These are phyloP conservation scores for Chelon labrosus DNA, from an alignment of 2,797 vertebrate species.

Conservation along the genomic window DNA sequence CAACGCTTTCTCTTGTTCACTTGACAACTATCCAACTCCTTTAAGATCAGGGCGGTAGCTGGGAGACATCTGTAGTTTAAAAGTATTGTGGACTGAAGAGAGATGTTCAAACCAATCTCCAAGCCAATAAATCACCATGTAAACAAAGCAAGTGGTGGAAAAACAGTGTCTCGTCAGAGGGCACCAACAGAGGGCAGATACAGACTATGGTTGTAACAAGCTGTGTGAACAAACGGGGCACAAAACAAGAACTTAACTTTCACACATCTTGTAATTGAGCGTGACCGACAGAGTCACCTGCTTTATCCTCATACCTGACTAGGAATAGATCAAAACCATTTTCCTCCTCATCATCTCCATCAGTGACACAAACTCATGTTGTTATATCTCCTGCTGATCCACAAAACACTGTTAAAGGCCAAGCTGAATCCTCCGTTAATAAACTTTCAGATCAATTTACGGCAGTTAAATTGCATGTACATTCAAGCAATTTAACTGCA, in stretches of 20 bases:
- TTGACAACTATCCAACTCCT: conserved; percentile 3
- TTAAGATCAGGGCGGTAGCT: not conserved
- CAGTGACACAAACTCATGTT: conserved; percentile 6
- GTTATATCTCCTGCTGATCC: conserved; percentile 11
- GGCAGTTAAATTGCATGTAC: not conserved
- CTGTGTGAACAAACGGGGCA: conserved; percentile 34
- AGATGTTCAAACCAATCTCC: conserved; percentile 40
- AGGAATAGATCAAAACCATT: conserved; percentile 14
- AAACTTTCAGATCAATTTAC: not conserved
- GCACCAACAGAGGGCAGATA: conserved; percentile 42
- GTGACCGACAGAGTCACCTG: conserved; percentile 33
- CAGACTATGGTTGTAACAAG: conserved; percentile 19
- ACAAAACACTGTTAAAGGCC: not conserved
- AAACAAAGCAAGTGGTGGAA: conserved; percentile 38
- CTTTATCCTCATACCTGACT: conserved; percentile 24
- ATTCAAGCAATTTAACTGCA: not conserved
- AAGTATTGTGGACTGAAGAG: conserved; percentile 26
- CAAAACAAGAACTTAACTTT: conserved; percentile 33
- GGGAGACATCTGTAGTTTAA: conserved; percentile 37
- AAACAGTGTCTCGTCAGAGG: conserved; percentile 19
- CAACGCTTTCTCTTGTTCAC: not conserved
- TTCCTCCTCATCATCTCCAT: conserved; percentile 10
- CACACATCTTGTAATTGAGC: conserved; percentile 24
- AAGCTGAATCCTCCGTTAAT: not conserved
- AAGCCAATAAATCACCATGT: conserved; percentile 53